A percentile compares a stretch with the other conserved stretches of the same genome.
Conservation (phyloP, 2,797 vertebrate genomes). For the Pteropus rufus region DNA sequence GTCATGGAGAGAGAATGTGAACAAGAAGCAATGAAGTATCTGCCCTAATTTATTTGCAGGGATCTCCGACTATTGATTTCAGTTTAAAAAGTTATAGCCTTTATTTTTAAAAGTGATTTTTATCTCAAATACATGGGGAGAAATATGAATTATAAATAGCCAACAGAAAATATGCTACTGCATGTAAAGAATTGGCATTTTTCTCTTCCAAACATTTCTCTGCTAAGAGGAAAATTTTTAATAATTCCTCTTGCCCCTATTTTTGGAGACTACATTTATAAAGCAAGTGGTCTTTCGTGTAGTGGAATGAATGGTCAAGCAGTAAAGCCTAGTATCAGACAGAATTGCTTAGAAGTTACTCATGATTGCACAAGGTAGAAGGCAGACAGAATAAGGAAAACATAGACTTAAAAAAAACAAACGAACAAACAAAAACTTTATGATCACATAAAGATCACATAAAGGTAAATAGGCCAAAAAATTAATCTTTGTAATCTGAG, state of each 20-base stretch:
- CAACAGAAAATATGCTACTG: constrained; percentile 28
- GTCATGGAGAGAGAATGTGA: not conserved
- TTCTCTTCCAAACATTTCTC: constrained; percentile 48
- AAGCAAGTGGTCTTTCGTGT: constrained; percentile 72
- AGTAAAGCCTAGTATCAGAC: constrained; percentile 76
- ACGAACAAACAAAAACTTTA: constrained; percentile 41
- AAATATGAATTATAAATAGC: constrained; percentile 59
- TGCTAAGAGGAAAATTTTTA: constrained; percentile 52
- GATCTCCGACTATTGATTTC: constrained; percentile 61
- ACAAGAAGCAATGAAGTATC: constrained; percentile 20
- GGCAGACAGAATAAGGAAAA: constrained; percentile 73
- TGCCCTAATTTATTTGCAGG: constrained; percentile 58
- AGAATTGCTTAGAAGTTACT: constrained; percentile 78
- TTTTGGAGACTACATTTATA: constrained; percentile 72
- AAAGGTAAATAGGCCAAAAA: constrained; percentile 79
- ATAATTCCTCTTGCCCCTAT: constrained; percentile 66
- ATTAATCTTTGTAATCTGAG: constrained; percentile 83
- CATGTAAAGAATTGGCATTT: constrained; percentile 40
- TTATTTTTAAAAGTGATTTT: constrained; percentile 58
- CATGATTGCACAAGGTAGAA: constrained; percentile 71
- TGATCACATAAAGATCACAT: constrained; percentile 71
- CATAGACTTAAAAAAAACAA: constrained; percentile 38
- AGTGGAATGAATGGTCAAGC: constrained; percentile 67
- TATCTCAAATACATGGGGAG: constrained; percentile 29
- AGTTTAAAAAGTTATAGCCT: constrained; percentile 52